Base-by-base conservation (phyloP, 2,797 vertebrate genomes). In the Sebastes hubbsi region DNA sequence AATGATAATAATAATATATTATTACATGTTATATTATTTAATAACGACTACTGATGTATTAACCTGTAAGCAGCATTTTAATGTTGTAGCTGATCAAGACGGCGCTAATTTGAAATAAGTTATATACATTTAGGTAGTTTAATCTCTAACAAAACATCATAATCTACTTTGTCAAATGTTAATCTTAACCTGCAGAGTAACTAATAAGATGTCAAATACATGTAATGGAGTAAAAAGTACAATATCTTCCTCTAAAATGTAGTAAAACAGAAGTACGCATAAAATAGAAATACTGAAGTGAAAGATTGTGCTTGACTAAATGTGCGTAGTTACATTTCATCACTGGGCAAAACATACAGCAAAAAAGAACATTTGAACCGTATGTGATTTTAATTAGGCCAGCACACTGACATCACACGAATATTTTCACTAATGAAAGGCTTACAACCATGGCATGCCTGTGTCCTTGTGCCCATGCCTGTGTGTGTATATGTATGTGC, bases 341-440 rank as follows among this genome's bases (percentile, higher is more conserved):
- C 13, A 32, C 25, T 14, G 20, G 5, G 66, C 2, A 70, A 78
- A 63, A 69, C 46, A 20, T 38, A 64, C 8, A 60, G 29, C 72
- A 71, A 67, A 29, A 82, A 73, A 76, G 8, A 56, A 54, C 38
- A 72, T 71, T 59, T 86, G 55, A 77, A 72, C 6, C 3, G 2
- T 49, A 49, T 74, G 66, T 77, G 58, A 49, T 27, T 79, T 77
- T 84, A 74, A 82, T 87, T 69, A 73, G 54, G 63, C 76, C 78
- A 82, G 24, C 4, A 2, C 5, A 52, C 72, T 88, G 87, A 84
- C 79, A 73, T 86, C 86, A 85, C 63, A 65, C 1, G 4, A 65
- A 69, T 27, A 58, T 76, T 75, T 74, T 78, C 72, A 77, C 75
- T 78, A 72, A 73, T 81, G 61, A 88, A 90, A 75, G 20, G 20